Conservation (phyloP, 2,888 invertebrate species). For the Drosophila robusta region DNA sequence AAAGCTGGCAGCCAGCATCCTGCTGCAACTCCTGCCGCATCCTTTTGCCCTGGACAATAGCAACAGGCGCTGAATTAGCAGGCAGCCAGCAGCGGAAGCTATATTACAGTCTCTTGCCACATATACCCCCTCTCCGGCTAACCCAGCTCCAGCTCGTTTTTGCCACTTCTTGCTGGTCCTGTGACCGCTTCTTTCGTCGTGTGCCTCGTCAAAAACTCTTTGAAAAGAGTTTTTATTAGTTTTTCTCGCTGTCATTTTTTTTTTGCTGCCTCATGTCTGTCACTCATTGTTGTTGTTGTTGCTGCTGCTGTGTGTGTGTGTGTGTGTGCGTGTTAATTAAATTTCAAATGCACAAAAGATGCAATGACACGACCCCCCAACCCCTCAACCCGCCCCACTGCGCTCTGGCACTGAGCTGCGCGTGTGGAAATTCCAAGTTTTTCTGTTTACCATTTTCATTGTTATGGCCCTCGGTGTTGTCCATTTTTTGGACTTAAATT, state of each 20-base stretch:
- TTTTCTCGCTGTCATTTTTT: conserved; percentile 48
- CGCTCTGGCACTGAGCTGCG: conserved; percentile 1
- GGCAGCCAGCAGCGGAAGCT: conserved; percentile 39
- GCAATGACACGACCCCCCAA: conserved; percentile 48
- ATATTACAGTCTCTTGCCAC: conserved; percentile 40
- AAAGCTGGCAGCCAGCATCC: conserved; percentile 45
- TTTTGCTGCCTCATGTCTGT: conserved; percentile 22
- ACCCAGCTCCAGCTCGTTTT: no score
- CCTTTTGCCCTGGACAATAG: conserved; percentile 53
- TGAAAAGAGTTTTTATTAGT: conserved; percentile 79
- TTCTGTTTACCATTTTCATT: conserved; percentile 30
- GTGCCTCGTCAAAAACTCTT: conserved; percentile 72
- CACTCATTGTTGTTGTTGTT: conserved; percentile 21
- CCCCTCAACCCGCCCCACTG: neutral
- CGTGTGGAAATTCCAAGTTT: conserved; percentile 12
- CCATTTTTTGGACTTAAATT: conserved; percentile 53
- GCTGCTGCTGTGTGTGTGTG: conserved; percentile 8
- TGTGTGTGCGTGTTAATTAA: conserved; percentile 69
- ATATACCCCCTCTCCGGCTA: neutral
- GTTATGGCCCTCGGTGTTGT: neutral
- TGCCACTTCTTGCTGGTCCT: neutral
- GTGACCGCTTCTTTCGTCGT: conserved; percentile 23
- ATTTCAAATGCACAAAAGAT: conserved; percentile 74
- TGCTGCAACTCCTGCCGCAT: conserved; percentile 25
- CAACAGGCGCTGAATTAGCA: conserved; percentile 79